phyloP scores from a whole-genome alignment of 2,888 invertebrate species.

The Bibio marci region DNA sequence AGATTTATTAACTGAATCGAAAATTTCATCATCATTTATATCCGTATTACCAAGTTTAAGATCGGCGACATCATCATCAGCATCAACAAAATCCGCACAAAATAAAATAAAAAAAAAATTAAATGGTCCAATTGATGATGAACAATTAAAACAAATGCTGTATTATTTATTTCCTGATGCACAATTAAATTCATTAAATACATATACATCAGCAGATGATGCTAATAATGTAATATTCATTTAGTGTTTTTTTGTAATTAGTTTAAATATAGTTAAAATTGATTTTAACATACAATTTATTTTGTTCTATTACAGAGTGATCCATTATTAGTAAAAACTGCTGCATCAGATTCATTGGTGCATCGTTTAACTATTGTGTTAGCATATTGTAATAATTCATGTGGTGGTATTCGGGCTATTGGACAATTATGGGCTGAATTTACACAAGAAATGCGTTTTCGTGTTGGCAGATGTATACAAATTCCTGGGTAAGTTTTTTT shows the following conservation, averaged over 20 bases:
- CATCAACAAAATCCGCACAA: constrained; percentile 21
- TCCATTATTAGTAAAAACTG: constrained; percentile 48
- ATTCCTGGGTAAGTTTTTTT: constrained; percentile 86
- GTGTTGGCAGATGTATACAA: constrained; percentile 66
- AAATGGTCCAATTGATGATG: constrained; percentile 64
- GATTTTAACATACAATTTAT: background rate
- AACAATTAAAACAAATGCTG: constrained; percentile 55
- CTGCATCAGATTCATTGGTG: constrained; percentile 58
- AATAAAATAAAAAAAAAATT: constrained; percentile 26
- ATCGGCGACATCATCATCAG: constrained; percentile 12
- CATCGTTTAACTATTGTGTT: constrained; percentile 64
- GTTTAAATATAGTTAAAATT: constrained; percentile 14
- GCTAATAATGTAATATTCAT: constrained; percentile 27
- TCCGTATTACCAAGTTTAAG: constrained; percentile 33
- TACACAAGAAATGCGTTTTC: constrained; percentile 69
- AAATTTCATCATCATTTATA: constrained; percentile 42
- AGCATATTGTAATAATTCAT: constrained; percentile 52
- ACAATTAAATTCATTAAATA: constrained; percentile 39
- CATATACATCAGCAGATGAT: constrained; percentile 34
- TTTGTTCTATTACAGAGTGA: constrained; percentile 29
- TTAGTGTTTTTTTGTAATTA: constrained; percentile 17
- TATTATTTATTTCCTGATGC: constrained; percentile 83
- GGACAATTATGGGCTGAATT: constrained; percentile 92
- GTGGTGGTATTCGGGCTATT: constrained; percentile 55
- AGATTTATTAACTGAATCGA: constrained; percentile 59